Percentiles rank a stretch among this genome's conserved stretches.
Evolutionary conservation across 1,140 invertebrate genomes (phyloP).

Genomic region (Lepidurus couesii): DNA sequence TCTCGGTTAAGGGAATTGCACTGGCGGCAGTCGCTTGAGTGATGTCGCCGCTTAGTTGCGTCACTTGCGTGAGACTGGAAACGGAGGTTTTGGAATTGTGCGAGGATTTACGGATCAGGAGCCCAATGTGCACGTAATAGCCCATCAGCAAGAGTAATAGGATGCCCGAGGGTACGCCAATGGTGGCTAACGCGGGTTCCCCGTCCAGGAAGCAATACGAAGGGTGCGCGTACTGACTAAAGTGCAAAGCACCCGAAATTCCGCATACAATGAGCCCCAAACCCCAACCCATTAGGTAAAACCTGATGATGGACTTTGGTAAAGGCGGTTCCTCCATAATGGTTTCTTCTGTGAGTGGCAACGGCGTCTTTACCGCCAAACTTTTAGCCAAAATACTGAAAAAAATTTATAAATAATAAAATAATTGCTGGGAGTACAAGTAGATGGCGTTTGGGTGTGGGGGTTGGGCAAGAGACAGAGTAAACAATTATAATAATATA

Average conservation of each 20-base stretch:
- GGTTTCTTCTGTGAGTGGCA: constrained; percentile 60
- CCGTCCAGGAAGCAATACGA: constrained; percentile 72
- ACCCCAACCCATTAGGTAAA: constrained; percentile 88
- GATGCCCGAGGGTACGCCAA: constrained; percentile 69
- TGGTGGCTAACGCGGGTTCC: constrained; percentile 67
- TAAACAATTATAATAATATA: too few relatives aligned
- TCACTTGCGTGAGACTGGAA: background rate
- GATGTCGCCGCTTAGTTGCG: background rate
- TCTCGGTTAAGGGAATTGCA: background rate
- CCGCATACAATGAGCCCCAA: constrained; percentile 81
- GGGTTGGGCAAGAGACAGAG: too few relatives aligned
- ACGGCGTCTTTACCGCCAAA: constrained; percentile 38
- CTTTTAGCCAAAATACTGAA: background rate
- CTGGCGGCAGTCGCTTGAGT: background rate
- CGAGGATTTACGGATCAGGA: background rate
- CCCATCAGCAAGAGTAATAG: constrained; percentile 65
- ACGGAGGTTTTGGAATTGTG: background rate
- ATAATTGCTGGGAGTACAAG: background rate
- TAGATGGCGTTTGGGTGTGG: too few relatives aligned
- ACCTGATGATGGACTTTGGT: constrained; percentile 70
- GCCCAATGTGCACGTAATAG: constrained; percentile 54
- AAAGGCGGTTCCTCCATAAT: constrained; percentile 60
- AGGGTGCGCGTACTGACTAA: constrained; percentile 64
- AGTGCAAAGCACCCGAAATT: constrained; percentile 80
- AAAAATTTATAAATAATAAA: background rate